Percentiles rank a stretch among this genome's conserved stretches.
Evolutionary conservation across 2,113 vertebrate species (phyloP).

Genomic region (Felis chaus): DNA sequence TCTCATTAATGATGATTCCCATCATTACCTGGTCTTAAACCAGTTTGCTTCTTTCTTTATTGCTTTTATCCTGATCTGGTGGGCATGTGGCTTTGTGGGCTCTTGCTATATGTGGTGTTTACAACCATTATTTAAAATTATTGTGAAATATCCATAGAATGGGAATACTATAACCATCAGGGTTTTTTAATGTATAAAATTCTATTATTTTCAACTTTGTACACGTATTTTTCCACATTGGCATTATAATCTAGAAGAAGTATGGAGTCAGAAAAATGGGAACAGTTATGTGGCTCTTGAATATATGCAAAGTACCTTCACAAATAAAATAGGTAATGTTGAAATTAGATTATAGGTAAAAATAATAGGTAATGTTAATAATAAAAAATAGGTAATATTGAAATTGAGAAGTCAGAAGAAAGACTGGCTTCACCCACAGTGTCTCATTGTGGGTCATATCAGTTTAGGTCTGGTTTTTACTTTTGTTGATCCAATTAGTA

Average conservation of each 20-base stretch:
- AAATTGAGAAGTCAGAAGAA: background rate
- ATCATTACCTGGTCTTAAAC: background rate
- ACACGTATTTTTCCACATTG: background rate
- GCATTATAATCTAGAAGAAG: background rate
- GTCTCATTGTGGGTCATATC: background rate
- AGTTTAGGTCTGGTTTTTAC: conserved; percentile 3
- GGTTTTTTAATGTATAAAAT: background rate
- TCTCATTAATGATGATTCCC: background rate
- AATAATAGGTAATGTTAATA: background rate
- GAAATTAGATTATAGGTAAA: background rate
- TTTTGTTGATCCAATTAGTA: conserved; percentile 10
- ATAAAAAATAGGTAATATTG: background rate
- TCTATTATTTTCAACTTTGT: conserved; percentile 9
- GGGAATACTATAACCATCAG: background rate
- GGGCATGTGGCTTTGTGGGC: background rate
- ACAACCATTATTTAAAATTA: conserved; percentile 33
- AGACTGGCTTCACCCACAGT: background rate
- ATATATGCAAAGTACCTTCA: background rate
- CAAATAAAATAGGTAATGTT: background rate
- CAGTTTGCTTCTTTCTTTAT: background rate
- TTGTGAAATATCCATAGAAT: background rate
- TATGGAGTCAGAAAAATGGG: background rate
- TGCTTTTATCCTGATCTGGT: background rate
- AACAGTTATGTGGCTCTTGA: background rate
- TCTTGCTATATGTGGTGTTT: background rate